These are phyloP conservation scores for Aphelinus certus DNA, from an alignment of 1,140 invertebrate species.

Conservation along the genomic window DNA sequence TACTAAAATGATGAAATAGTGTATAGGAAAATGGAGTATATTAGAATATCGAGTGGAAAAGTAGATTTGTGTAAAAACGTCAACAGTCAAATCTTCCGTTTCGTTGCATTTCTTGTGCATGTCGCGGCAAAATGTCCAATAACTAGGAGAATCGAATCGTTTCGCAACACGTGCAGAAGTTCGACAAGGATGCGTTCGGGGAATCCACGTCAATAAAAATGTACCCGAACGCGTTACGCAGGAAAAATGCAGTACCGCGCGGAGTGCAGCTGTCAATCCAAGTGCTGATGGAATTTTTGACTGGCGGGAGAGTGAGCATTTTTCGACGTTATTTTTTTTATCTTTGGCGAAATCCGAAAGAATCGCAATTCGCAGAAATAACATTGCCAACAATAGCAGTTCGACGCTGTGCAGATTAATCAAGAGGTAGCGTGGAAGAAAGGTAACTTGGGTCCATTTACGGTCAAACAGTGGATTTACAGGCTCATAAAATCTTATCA, in stretches of 20 bases:
- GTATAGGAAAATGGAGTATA: too few species aligned
- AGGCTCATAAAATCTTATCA: too few species aligned
- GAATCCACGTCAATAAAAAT: conserved; percentile 24
- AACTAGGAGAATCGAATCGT: conserved; percentile 10
- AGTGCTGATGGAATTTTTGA: conserved; percentile 12
- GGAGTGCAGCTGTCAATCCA: not conserved
- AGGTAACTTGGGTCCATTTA: too few species aligned
- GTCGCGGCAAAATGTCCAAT: not conserved
- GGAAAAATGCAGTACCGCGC: conserved; percentile 3
- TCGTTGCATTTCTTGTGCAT: not conserved
- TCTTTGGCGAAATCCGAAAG: too few species aligned
- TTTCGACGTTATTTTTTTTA: too few species aligned
- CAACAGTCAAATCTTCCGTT: not conserved
- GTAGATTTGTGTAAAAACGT: not conserved
- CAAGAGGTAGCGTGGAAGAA: too few species aligned
- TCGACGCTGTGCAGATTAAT: too few species aligned
- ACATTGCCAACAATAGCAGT: too few species aligned
- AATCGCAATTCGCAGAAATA: too few species aligned
- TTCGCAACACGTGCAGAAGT: conserved; percentile 2
- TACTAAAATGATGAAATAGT: too few species aligned
- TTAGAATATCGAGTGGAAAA: too few species aligned
- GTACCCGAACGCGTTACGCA: conserved; percentile 7
- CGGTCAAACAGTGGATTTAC: too few species aligned
- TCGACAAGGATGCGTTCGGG: not conserved
- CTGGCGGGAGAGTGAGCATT: not conserved